phyloP scores from a whole-genome alignment of 2,797 vertebrate genomes.

The Diglossa cyanea region DNA sequence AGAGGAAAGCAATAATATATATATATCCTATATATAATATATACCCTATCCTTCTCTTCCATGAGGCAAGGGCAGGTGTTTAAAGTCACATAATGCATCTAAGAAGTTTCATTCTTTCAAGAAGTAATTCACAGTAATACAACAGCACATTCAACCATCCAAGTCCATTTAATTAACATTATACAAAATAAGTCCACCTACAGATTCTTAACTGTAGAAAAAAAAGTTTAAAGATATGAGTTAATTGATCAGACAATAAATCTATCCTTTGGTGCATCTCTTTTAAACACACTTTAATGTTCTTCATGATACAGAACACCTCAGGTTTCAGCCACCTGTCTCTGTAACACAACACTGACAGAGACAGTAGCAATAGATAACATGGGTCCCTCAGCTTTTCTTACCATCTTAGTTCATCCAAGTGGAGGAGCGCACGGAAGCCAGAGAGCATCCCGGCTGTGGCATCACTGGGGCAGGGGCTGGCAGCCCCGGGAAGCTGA shows the following conservation, averaged over 20 bases:
- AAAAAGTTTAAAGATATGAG: neutral
- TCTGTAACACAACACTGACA: neutral
- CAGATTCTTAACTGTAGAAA: neutral
- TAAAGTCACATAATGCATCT: neutral
- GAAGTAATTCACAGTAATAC: neutral
- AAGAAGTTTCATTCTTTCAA: neutral
- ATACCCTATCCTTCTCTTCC: neutral
- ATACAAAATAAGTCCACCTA: neutral
- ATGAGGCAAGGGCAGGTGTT: neutral
- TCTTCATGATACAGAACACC: neutral
- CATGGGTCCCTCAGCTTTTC: neutral
- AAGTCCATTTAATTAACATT: neutral
- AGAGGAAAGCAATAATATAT: neutral
- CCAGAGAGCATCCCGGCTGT: fast-evolving
- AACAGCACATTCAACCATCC: neutral
- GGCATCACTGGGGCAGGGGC: fast-evolving
- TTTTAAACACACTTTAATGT: neutral
- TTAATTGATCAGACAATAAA: neutral
- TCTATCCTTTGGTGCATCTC: neutral
- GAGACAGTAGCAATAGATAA: neutral
- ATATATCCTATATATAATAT: too few relatives aligned
- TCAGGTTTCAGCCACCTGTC: neutral
- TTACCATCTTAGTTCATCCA: neutral
- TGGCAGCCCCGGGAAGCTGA: fast-evolving
- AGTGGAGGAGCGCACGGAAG: neutral